Evolutionary conservation across 1,140 invertebrate genomes (phyloP), one percentile per base, ranked within the genome.

Genomic region (Drepana arcuata): DNA sequence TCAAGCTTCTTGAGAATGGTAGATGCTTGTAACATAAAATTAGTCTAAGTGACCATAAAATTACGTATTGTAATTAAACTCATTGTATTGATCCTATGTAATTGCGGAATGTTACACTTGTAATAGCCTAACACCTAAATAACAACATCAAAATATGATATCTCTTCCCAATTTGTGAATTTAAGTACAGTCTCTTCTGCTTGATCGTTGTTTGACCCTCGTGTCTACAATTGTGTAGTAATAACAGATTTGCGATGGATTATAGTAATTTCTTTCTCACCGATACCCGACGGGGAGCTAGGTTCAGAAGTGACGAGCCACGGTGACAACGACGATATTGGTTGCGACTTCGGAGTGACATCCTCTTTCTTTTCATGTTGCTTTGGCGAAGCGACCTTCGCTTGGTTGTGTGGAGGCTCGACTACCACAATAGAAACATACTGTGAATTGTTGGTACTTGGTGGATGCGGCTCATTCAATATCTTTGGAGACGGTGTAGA

Each of bases 291-390:
- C 35, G 88, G 86, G 35, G 88, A 87, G 35, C 88, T 87, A 7
- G 88, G 85, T 48, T 90, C 89, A 31, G 91, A 90, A 10, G 90
- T 89, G 5, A 94, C 92, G 37, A 93, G 79, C 93, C 93, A 94
- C 2, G 92, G 92, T 34, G 92, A 87, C 67, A 83, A 79, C 71
- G 71, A 87, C 39, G 83, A 83, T 65, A 86, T 84, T 7, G 83
- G 80, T 31, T 80, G 74, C 2, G 66, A 53, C 39, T 72, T 71
- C 6, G 70, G 74, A 39, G 55, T 44, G n/a, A 70, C 48, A 39
- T 68, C 64, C 42, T 69, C 70, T 18, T 54, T 65, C 46, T 66
- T 64, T 47, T 70, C 66, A 13, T 62, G 27, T 27, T 61, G 56
- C 53, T 69, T 68, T 36, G 75, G 63, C 14, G 65, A 65, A 11